Evolutionary conservation across 2,888 invertebrate genomes (phyloP), one percentile per base, ranked within the genome.

Genomic region (Eudemis profundana): DNA sequence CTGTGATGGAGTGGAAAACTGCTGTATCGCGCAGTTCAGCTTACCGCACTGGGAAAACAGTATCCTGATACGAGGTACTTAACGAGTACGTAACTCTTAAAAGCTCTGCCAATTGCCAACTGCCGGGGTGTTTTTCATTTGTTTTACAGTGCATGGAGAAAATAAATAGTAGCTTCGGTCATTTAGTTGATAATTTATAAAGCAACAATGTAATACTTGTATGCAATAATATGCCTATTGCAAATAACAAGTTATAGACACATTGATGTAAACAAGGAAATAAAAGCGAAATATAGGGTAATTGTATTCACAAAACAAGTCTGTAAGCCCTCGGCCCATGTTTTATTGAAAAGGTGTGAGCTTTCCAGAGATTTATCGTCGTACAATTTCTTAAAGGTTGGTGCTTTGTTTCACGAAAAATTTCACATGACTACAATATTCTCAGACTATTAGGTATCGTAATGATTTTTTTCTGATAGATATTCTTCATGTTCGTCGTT

Each of bases 311-410:
- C 49, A 56, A 68, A 65, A 65, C 61, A 65, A 56, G 49, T 60
- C 38, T 44, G 62, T 51, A 57, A 59, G 56, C 66, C 54, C 61
- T 59, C 56, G 60, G 49, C 66, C 64, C 68, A 79, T 79, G 80
- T 79, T 76, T 79, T 79, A 79, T 79, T 77, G 78, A 79, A 80
- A 76, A 76, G 78, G 69, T 68, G 77, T 68, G 69, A 71, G 69
- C 72, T 75, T 66, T 65, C 33, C 54, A 70, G 75, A 79, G 78
- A 79, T 79, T 79, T 78, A 78, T 77, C 42, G 51, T 54, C 62
- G 59, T 57, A 57, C 50, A 56, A 61, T 61, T 53, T 61, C 61
- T 38, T 61, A 46, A 61, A 61, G 61, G 46, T 38, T 38, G 40
- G 51, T 53, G 61, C 46, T 61, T 53, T 44, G 51, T 61, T 61